Evolutionary conservation across 1,140 invertebrate genomes (phyloP), one percentile per base, ranked within the genome.

Genomic region (Papilio glaucus): DNA sequence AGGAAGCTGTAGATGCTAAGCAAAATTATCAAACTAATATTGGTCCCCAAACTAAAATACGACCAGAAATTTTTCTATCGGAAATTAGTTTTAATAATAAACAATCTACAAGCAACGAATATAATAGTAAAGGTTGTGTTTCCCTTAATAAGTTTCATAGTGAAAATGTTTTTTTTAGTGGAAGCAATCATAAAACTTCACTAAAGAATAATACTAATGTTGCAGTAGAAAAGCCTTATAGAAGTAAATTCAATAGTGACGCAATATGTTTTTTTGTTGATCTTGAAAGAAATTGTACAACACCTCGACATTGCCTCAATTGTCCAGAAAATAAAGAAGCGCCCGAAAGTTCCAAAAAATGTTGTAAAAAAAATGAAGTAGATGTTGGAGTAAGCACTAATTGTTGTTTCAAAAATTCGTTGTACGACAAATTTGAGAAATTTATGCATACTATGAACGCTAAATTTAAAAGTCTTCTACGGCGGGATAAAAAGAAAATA

Each of bases 211-310:
- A 57, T 26, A 24, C 49, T 10, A 57, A 10, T 9, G 9, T 57
- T 5, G 10, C 12, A 57, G 21, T 18, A 24, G 4, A 57, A 12
- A 57, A 57, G 3, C 21, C 49, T 24, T 18, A 24, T 26, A 24
- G 49, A 12, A 57, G 18, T 57, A 57, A 24, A 13, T 57, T 57
- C 21, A 57, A 57, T 12, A 57, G 9, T 21, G 49, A 57, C 24
- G 49, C 49, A 21, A 57, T 57, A 21, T 57, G 49, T 13, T 57
- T 24, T 57, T 57, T 57, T 57, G 49, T 24, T 12, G 21, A 24
- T 57, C 9, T 57, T 12, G 49, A 57, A 6, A 53, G 21, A 10
- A 26, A 18, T 57, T 57, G 49, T 57, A 9, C 21, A 57, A 24
- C 49, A 33, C 29, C 29, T 33, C 29, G 29, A 33, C 10, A 4